Conservation (phyloP, 2,888 invertebrate genomes). For the Macropis europaea region DNA sequence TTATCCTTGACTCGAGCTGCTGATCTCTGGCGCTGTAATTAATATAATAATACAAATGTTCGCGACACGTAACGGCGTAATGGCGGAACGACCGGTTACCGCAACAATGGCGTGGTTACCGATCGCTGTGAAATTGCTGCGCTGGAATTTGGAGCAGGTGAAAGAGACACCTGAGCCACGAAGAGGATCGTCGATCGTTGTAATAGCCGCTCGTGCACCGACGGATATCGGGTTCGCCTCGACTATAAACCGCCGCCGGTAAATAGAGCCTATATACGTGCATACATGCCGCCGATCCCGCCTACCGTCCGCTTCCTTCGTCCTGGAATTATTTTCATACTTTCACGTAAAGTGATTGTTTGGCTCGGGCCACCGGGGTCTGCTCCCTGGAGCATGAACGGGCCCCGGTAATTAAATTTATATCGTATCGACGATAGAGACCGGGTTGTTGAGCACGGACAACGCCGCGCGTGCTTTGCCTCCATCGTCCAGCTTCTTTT, state of each 20-base stretch:
- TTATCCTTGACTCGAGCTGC: slow-evolving; percentile 33
- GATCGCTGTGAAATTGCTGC: slow-evolving; percentile 42
- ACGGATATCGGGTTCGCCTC: slow-evolving; percentile 29
- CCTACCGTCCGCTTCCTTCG: slow-evolving; percentile 63
- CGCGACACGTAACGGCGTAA: slow-evolving; percentile 48
- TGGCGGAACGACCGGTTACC: slow-evolving; percentile 15
- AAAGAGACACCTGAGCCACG: slow-evolving; percentile 49
- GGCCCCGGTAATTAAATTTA: slow-evolving; percentile 77
- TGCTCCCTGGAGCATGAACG: slow-evolving; percentile 77
- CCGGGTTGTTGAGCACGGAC: slow-evolving; percentile 27
- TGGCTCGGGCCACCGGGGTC: slow-evolving; percentile 71
- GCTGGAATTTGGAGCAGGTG: slow-evolving; percentile 60
- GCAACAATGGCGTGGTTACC: not conserved
- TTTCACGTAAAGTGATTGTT: slow-evolving; percentile 79
- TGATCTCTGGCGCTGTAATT: slow-evolving; percentile 40
- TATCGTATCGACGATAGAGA: slow-evolving; percentile 70
- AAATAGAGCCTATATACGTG: slow-evolving; percentile 8
- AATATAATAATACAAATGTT: slow-evolving; percentile 47
- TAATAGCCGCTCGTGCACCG: slow-evolving; percentile 12
- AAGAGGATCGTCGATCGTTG: slow-evolving; percentile 39
- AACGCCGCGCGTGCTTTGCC: not conserved
- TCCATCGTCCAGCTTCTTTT: slow-evolving; percentile 9
- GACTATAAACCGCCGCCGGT: slow-evolving; percentile 2
- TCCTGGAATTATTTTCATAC: slow-evolving; percentile 77
- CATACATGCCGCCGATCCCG: slow-evolving; percentile 37